Evolutionary conservation across 1,140 invertebrate genomes (phyloP).

Genomic region (Polypedilum vanderplanki): DNA sequence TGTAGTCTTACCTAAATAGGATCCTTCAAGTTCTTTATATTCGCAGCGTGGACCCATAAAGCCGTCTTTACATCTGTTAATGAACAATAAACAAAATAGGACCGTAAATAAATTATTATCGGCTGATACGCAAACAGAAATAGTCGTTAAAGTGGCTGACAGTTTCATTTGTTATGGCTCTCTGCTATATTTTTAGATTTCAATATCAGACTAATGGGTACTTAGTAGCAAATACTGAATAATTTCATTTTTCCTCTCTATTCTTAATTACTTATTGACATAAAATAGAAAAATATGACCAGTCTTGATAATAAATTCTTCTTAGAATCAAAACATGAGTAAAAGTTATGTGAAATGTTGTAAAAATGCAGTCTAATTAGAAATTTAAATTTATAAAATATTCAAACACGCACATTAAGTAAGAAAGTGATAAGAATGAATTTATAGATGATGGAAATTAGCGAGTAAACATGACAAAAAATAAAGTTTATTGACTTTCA

Average conservation of each 20-base stretch:
- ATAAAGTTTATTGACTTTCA: background rate
- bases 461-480: background rate
- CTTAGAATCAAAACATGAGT: too few relatives aligned
- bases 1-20: conserved; percentile 74
- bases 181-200: background rate
- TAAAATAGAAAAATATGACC: background rate
- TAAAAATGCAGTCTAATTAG: too few relatives aligned
- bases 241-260: background rate
- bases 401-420: background rate
- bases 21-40: conserved; percentile 93
- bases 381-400: too few relatives aligned
- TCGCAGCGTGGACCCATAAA: conserved; percentile 86
- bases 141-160: background rate
- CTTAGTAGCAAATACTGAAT: background rate
- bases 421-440: background rate
- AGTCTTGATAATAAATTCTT: too few relatives aligned
- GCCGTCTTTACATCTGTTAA: conserved; percentile 74
- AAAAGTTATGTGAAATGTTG: too few relatives aligned
- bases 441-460: conserved; percentile 14
- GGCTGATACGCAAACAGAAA: too few relatives aligned
- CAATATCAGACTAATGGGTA: background rate
- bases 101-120: too few relatives aligned
- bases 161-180: background rate
- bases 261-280: background rate
- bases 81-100: conserved; percentile 31